Percentiles rank a stretch among this genome's conserved stretches.
Evolutionary conservation across 2,113 vertebrate genomes (phyloP).

Genomic region (Ciconia maguari): DNA sequence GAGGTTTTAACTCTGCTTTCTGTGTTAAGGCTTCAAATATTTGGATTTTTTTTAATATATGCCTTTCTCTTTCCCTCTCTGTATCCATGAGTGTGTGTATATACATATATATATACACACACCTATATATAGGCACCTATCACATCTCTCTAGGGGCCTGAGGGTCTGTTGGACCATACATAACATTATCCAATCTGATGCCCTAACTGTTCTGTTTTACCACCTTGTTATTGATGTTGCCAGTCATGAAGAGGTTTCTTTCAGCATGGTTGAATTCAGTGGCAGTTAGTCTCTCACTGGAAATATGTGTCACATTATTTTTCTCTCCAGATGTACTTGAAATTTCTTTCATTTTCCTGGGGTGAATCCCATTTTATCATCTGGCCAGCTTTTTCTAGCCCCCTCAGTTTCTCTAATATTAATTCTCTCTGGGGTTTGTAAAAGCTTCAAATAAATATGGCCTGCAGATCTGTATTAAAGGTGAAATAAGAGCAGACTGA

Average conservation of each 20-base stretch:
- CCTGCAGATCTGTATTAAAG: background rate
- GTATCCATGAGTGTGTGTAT: background rate
- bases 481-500: background rate
- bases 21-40: background rate
- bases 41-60: background rate
- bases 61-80: background rate
- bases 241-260: constrained; percentile 27
- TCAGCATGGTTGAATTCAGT: constrained; percentile 13
- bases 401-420: background rate
- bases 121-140: background rate
- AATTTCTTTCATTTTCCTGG: background rate
- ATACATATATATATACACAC: too few species aligned
- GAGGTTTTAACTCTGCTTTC: background rate
- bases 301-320: constrained; percentile 36
- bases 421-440: background rate
- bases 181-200: background rate
- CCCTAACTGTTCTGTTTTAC: constrained; percentile 21
- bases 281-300: constrained; percentile 11
- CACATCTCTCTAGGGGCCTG: background rate
- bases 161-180: background rate
- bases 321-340: background rate
- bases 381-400: background rate
- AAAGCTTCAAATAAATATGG: background rate
- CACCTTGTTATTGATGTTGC: constrained; percentile 43
- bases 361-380: background rate